Base-by-base conservation (phyloP, 2,113 vertebrate species). In the Rousettus leschenaultii region DNA sequence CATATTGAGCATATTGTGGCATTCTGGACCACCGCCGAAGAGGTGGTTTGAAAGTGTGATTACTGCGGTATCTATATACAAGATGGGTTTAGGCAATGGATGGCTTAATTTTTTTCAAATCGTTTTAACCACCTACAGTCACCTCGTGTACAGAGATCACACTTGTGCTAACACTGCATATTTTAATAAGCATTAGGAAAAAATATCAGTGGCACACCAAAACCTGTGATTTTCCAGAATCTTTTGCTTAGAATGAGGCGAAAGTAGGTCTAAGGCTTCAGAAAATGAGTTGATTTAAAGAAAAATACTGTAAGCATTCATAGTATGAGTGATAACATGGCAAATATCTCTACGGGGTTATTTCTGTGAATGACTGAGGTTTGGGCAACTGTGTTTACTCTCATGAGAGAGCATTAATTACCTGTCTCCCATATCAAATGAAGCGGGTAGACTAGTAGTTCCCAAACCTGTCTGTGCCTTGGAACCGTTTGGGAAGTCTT, bases 121-220 rank as follows among this genome's bases (percentile, higher is more conserved):
- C 90, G 75, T 74, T 85, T 57, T 85, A 86, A 85, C 78, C 90
- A 88, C 91, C 59, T 43, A 26, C 59, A 78, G 5, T 57, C 38
- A 33, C 53, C 38, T 38, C 75, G 65, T 43, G 8, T 55, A 35
- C 1, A 24, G 35, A 5, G 35, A 68, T 96, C 74, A 91, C 92
- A 83, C 90, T 77, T 65, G 48, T 0, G 30, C 48, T 87, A 87
- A 66, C 94, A 70, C 80, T 94, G 71, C 33, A 78, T 95, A 82
- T 88, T 92, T 97, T 96, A 92, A 12, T 87, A 66, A 38, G 65
- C 55, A 73, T 92, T 85, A 83, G 75, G 7, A 85, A 92, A 75
- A 82, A 96, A 66, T n/a, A 48, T 80, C 88, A 75, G 43, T 57
- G 87, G 70, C 35, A n/a, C 61, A 61, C 45, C 40, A 78, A 78